Evolutionary conservation across 2,113 vertebrate species (phyloP).

Genomic region (Atrichornis clamosus): DNA sequence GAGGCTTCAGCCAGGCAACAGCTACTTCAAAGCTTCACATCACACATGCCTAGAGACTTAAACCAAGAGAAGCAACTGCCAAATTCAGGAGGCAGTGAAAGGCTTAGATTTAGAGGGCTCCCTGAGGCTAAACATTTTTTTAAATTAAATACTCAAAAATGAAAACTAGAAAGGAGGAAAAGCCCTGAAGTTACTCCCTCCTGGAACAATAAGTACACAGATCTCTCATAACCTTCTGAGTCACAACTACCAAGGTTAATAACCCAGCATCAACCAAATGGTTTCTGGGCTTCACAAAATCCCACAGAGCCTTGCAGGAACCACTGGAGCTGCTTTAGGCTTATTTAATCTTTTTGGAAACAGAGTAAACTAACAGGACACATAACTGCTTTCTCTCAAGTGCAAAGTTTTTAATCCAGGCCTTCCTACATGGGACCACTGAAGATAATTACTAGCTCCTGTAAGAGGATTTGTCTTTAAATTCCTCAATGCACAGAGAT

Average conservation of each 20-base stretch:
- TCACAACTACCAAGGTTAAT: background rate
- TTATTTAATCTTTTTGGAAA: background rate
- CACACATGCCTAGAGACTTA: background rate
- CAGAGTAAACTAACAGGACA: background rate
- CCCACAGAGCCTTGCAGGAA: background rate
- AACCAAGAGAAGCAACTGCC: background rate
- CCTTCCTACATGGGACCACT: background rate
- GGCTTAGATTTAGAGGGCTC: background rate
- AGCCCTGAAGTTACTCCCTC: background rate
- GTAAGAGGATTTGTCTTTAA: background rate
- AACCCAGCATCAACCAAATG: background rate
- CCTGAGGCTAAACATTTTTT: conserved; percentile 14
- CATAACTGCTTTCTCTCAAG: background rate
- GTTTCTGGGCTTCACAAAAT: background rate
- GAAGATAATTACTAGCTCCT: background rate
- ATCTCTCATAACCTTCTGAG: background rate
- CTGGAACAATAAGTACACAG: background rate
- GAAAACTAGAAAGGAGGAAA: background rate
- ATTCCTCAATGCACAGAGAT: background rate
- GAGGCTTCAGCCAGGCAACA: background rate
- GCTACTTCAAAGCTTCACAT: conserved; percentile 40
- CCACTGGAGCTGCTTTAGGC: background rate
- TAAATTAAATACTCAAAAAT: background rate
- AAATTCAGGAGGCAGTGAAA: conserved; percentile 24
- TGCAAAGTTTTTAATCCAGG: background rate